Evolutionary conservation across 2,888 invertebrate genomes (phyloP), one percentile per base, ranked within the genome.

Genomic region (Drosophila merina): DNA sequence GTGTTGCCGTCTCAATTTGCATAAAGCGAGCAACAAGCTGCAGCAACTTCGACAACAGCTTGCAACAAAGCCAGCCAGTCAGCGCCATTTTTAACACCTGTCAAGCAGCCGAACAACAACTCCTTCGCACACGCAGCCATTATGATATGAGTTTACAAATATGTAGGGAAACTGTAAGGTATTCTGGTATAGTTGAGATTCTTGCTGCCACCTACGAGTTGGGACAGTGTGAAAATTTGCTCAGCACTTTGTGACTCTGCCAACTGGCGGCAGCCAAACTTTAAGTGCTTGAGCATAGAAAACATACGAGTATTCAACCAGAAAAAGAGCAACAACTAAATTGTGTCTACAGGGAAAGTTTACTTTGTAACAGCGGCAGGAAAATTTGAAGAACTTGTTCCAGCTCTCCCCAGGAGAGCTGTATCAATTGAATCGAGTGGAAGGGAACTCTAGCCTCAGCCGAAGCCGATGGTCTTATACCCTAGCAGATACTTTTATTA

Each of bases 71-170:
- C 63, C 50, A 62, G 9, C 30, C 49, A 77, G 70, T 73, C 68
- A 72, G 72, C 72, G 84, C 70, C 76, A 74, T 76, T 79, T 75
- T 79, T 62, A 85, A 76, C 84, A 84, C 87, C 85, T 87, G 87
- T 74, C 79, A 81, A 68, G 70, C 44, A 76, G 69, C 74, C 70
- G 59, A 59, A 51, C 51, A 62, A 51, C 51, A 74, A 73, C 58
- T 69, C 66, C 26, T 14, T 40, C 26, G 20, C 44, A 40, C 59
- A 54, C 54, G 50, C 28, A 57, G 58, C 50, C 26, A 31, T 12
- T 14, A 48, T 47, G 26, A 28, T 47, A 26, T 12, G 4, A 12
- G 28, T 31, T n/a, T 47, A 28, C 30, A 12, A 9, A 33, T 10
- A 25, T 33, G 36, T 30, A 20, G 25, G 9, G 25, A 44, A n/a